A percentile compares a stretch with the other conserved stretches of the same genome.
These are phyloP conservation scores for Galeopsomyia nigrocyanea DNA, from an alignment of 2,888 invertebrate genomes.

Conservation along the genomic window DNA sequence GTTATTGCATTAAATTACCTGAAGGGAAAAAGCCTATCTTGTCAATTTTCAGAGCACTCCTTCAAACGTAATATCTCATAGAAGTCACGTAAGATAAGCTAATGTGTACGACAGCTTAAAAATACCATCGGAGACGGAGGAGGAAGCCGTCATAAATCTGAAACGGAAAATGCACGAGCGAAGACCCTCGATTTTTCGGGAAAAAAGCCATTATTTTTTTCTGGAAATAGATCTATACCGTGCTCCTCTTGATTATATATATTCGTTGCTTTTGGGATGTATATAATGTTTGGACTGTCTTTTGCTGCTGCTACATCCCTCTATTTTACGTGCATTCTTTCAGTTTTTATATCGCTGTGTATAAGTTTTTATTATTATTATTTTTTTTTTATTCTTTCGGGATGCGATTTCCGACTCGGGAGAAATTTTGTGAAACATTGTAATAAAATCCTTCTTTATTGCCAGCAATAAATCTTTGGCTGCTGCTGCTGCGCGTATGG, in stretches of 20 bases:
- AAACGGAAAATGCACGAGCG: constrained; percentile 40
- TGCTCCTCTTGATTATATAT: constrained; percentile 6
- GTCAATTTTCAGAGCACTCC: constrained; percentile 44
- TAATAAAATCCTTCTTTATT: too few species aligned
- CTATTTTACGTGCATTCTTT: constrained; percentile 40
- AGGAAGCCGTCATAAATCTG: constrained; percentile 65
- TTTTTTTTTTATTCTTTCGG: too few species aligned
- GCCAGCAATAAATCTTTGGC: too few species aligned
- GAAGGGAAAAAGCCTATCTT: constrained; percentile 14
- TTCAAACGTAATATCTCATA: constrained; percentile 4
- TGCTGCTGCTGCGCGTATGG: too few species aligned
- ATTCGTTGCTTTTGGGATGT: not conserved
- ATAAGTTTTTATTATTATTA: too few species aligned
- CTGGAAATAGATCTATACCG: constrained; percentile 28
- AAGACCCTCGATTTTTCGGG: constrained; percentile 42
- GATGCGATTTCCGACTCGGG: too few species aligned
- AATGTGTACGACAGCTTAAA: constrained; percentile 67
- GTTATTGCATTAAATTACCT: constrained; percentile 40
- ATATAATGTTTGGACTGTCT: constrained; percentile 20
- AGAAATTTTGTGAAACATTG: too few species aligned
- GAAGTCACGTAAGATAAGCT: constrained; percentile 37
- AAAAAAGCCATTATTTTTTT: constrained; percentile 51
- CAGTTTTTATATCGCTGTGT: constrained; percentile 22
- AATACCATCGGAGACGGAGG: constrained; percentile 52
- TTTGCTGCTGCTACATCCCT: not conserved